A percentile compares a stretch with the other conserved stretches of the same genome.
Evolutionary conservation across 1,140 invertebrate species (phyloP).

Genomic region (Diabrotica undecimpunctata): DNA sequence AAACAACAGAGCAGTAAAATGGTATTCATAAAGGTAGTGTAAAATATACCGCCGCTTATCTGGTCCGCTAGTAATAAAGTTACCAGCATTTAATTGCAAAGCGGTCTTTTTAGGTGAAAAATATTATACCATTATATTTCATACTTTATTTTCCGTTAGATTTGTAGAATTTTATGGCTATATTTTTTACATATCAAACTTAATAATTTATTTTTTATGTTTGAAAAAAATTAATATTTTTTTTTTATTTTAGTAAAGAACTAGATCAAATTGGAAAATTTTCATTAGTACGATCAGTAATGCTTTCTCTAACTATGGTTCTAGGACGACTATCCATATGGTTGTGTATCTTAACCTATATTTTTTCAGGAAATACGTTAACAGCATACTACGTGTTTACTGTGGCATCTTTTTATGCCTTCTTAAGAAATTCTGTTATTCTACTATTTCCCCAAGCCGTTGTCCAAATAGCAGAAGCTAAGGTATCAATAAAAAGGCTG

Average conservation of each 20-base stretch:
- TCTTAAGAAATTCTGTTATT: conserved; percentile 67
- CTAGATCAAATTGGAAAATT: conserved; percentile 35
- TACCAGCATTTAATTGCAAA: too few species aligned
- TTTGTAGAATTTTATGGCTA: too few species aligned
- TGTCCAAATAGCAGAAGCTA: conserved; percentile 57
- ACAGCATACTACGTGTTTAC: conserved; percentile 71
- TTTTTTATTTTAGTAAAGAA: conserved; percentile 33
- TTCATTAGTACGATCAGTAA: conserved; percentile 62
- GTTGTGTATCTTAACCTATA: conserved; percentile 68
- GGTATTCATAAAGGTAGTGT: too few species aligned
- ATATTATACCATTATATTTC: too few species aligned
- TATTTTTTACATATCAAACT: too few species aligned
- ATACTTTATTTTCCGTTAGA: too few species aligned
- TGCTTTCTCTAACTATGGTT: conserved; percentile 69
- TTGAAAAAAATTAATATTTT: too few species aligned
- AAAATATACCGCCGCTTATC: too few species aligned
- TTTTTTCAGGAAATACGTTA: conserved; percentile 65
- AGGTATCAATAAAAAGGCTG: conserved; percentile 63
- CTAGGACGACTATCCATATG: conserved; percentile 72
- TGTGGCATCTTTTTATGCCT: conserved; percentile 67
- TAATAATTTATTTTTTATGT: too few species aligned
- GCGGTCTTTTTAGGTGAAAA: too few species aligned
- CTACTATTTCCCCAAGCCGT: conserved; percentile 65
- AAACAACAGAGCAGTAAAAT: too few species aligned
- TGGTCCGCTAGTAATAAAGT: too few species aligned